Base-by-base conservation (phyloP, 2,888 invertebrate species). In the Idaea straminata region DNA sequence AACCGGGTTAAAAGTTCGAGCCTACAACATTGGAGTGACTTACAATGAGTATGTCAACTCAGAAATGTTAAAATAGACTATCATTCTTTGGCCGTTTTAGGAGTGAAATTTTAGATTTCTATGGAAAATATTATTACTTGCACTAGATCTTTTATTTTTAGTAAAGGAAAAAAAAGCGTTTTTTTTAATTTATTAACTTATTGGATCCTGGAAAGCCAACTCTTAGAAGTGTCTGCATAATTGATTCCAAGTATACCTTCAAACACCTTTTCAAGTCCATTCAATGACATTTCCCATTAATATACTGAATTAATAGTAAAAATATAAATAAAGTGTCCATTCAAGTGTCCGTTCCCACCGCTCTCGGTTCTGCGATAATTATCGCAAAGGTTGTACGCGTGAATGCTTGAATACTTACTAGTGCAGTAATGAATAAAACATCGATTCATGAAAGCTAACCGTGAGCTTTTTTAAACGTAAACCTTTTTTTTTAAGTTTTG, bases 341-440 rank as follows among this genome's bases (percentile, higher is more conserved):
- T 80, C 75, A 80, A 72, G 69, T 65, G 69, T 65, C 59, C 36
- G 58, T 58, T 16, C 58, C 57, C 63, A 64, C 62, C 25, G 60
- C 69, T 66, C 64, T 61, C 58, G 62, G 2, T 65, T 60, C 63
- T 57, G 66, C 66, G 73, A 69, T 70, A 77, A 79, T 79, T 73
- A 72, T 59, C 68, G 64, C 61, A 15, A 16, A 25, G 62, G 60
- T 35, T 65, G 73, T 69, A 62, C 74, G 72, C 79, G 70, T 76
- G 77, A 74, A 74, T 74, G 72, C 73, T 67, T 73, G 76, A 81
- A 79, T 72, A 72, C 80, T 72, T 81, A 82, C 69, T 73, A 82
- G 80, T 78, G 77, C 80, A 69, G 63, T 72, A 62, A 64, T 68
- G 66, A 68, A 68, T 70, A 70, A 70, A 60, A 62, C 64, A 61